A percentile compares a stretch with the other conserved stretches of the same genome.
Conservation (phyloP, 2,113 vertebrate species). For the Monopterus albus region DNA sequence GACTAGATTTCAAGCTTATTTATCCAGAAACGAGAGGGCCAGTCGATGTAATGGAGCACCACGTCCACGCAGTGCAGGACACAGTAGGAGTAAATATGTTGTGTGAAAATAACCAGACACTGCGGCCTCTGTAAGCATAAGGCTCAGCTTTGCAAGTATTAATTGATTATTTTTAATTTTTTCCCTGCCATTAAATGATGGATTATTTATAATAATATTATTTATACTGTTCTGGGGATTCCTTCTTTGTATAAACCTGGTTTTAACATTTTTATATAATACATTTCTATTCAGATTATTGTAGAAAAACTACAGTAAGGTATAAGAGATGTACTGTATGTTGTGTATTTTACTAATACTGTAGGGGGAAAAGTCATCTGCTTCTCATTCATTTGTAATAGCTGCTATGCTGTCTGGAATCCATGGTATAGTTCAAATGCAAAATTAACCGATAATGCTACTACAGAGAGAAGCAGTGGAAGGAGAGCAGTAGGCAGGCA, state of each 20-base stretch:
- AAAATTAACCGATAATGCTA: conserved; percentile 48
- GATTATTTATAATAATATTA: conserved; percentile 62
- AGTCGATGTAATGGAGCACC: conserved; percentile 35
- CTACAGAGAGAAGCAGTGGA: conserved; percentile 33
- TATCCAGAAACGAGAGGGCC: conserved; percentile 38
- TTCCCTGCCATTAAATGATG: conserved; percentile 31
- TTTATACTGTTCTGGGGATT: background rate
- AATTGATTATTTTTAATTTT: conserved; percentile 12
- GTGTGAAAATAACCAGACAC: conserved; percentile 32
- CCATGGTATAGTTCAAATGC: conserved; percentile 36
- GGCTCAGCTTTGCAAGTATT: conserved; percentile 37
- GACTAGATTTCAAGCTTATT: conserved; percentile 62
- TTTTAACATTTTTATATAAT: background rate
- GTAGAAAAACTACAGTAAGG: background rate
- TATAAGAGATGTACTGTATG: background rate
- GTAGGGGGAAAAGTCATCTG: background rate
- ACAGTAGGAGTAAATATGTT: conserved; percentile 14
- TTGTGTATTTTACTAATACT: conserved; percentile 2
- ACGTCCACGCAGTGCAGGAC: conserved; percentile 30
- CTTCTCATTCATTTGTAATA: conserved; percentile 25
- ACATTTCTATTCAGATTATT: background rate
- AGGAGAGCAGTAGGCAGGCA: conserved; percentile 19
- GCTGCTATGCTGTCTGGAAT: conserved; percentile 14
- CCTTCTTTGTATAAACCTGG: background rate
- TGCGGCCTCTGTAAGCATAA: conserved; percentile 2